Percentiles rank a stretch among this genome's conserved stretches.
Evolutionary conservation across 2,113 vertebrate species (phyloP).

Genomic region (Solenodon paradoxus): DNA sequence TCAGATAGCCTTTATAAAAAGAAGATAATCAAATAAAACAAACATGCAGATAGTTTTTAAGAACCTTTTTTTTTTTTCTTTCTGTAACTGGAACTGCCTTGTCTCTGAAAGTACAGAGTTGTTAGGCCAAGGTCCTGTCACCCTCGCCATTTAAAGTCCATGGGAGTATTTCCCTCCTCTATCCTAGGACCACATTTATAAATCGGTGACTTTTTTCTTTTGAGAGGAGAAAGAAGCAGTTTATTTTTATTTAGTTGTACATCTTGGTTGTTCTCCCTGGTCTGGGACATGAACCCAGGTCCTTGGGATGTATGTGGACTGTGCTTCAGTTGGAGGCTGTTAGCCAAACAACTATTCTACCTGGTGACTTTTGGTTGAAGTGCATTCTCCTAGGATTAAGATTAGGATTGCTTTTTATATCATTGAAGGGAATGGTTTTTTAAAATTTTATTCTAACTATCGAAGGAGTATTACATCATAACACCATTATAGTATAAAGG

Average conservation of each 20-base stretch:
- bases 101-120: background rate
- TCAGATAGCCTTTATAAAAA: background rate
- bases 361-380: constrained; percentile 12
- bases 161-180: background rate
- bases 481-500: no score
- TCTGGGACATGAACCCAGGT: no score
- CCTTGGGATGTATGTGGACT: no score
- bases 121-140: background rate
- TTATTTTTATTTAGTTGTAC: no score
- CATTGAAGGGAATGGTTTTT: background rate
- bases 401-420: background rate
- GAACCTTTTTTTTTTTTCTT: background rate
- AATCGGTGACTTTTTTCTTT: constrained; percentile 22
- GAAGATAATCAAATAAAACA: background rate
- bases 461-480: no score
- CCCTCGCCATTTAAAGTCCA: background rate
- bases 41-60: background rate
- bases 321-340: no score
- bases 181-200: background rate
- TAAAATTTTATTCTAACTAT: no score
- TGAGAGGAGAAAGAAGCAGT: no score
- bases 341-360: no score
- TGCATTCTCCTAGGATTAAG: background rate
- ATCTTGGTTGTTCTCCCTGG: no score
- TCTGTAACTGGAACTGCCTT: background rate